These are phyloP conservation scores for Dione vanillae DNA, from an alignment of 2,888 invertebrate genomes.

Conservation along the genomic window DNA sequence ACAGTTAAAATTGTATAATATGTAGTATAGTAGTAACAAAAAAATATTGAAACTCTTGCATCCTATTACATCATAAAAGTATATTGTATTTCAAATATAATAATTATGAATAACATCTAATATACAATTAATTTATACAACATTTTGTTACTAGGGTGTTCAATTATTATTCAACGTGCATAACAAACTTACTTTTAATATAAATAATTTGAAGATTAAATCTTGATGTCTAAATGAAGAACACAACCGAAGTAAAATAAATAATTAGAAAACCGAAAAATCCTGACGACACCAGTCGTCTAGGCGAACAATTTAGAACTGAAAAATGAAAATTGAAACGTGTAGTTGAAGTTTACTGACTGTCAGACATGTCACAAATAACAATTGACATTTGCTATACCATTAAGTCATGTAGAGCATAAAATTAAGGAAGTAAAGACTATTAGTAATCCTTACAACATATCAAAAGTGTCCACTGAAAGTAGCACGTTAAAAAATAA, in stretches of 20 bases:
- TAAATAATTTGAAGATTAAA: too few species aligned
- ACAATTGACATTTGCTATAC: slow-evolving; percentile 16
- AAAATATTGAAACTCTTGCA: neutral
- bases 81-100: neutral
- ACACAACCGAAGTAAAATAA: neutral
- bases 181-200: neutral
- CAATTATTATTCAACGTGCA: neutral
- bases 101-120: too few species aligned
- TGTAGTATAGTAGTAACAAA: too few species aligned
- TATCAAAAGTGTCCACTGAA: too few species aligned
- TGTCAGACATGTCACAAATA: slow-evolving; percentile 7
- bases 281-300: neutral
- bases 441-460: too few species aligned
- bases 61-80: neutral
- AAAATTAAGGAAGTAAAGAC: too few species aligned
- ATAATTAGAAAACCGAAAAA: neutral
- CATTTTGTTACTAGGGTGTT: neutral
- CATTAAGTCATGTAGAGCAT: neutral
- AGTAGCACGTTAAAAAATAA: too few species aligned
- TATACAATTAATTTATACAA: neutral
- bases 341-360: neutral
- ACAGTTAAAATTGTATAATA: too few species aligned
- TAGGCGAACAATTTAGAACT: slow-evolving; percentile 1
- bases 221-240: too few species aligned
- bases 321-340: neutral